Evolutionary conservation across 2,113 vertebrate species (phyloP).

Genomic region (Calyptomena viridis): DNA sequence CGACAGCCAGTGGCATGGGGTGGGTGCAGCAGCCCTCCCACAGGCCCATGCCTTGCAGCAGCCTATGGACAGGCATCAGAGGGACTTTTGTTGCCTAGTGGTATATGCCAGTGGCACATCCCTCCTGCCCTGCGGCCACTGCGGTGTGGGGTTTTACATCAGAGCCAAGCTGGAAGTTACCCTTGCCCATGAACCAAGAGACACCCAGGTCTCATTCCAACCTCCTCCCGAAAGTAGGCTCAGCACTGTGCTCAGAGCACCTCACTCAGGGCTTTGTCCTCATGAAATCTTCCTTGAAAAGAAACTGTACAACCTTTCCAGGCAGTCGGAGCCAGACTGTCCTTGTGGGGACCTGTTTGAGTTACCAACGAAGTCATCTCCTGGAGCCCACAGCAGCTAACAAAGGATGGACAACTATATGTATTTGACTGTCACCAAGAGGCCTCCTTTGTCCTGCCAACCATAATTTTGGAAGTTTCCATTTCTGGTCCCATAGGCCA

Average conservation of each 20-base stretch:
- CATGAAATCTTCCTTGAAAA: background rate
- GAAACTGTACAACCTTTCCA: background rate
- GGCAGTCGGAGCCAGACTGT: background rate
- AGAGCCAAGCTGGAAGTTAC: background rate
- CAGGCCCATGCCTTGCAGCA: background rate
- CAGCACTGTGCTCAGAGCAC: background rate
- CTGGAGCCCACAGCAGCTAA: background rate
- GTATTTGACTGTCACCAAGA: background rate
- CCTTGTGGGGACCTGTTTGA: background rate
- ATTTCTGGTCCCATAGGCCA: accelerated
- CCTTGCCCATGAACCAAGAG: background rate
- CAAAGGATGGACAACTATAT: background rate
- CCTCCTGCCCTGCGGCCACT: background rate
- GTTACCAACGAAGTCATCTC: background rate
- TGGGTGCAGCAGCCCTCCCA: background rate
- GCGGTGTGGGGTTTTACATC: accelerated
- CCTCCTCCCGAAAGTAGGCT: background rate
- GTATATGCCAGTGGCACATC: background rate
- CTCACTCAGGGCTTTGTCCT: background rate
- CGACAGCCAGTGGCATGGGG: background rate
- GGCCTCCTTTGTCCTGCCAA: background rate
- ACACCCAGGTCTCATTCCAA: background rate
- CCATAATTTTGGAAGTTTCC: background rate
- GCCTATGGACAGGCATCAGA: background rate
- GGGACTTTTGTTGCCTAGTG: background rate